phyloP scores from a whole-genome alignment of 2,113 vertebrate species.

The Dicrurus megarhynchus region DNA sequence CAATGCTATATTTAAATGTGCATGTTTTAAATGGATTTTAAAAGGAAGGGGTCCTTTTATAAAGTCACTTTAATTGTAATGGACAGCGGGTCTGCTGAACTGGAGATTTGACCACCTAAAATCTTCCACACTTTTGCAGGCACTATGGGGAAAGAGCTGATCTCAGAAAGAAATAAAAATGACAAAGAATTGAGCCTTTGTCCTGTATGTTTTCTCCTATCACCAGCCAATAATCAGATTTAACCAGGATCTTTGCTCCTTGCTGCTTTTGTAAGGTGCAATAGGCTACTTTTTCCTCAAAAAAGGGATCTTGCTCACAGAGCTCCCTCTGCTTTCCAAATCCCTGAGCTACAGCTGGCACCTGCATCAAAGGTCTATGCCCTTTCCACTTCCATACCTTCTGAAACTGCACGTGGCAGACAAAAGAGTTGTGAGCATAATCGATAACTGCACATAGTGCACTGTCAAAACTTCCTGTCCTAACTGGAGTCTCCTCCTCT shows the following conservation, averaged over 20 bases:
- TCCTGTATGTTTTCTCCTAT: background rate
- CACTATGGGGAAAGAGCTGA: background rate
- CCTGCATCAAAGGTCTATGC: background rate
- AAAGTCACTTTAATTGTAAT: background rate
- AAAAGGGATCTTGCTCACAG: background rate
- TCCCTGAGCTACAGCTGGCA: constrained; percentile 7
- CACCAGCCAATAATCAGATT: background rate
- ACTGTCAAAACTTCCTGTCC: background rate
- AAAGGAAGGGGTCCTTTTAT: background rate
- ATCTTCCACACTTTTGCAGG: background rate
- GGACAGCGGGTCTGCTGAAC: background rate
- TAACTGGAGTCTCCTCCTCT: background rate
- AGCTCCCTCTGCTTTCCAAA: constrained; percentile 64
- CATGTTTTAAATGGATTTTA: background rate
- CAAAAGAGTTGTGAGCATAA: background rate
- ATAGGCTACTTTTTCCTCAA: background rate
- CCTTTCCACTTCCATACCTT: background rate
- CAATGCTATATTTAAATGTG: background rate
- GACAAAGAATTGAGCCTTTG: background rate
- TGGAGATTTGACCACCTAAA: background rate
- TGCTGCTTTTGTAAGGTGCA: background rate
- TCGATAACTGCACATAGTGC: background rate
- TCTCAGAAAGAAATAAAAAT: background rate
- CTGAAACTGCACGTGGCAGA: background rate
- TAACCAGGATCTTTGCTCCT: background rate